Evolutionary conservation across 2,888 invertebrate species (phyloP), one percentile per base, ranked within the genome.

Genomic region (Phragmatobia fuliginosa): DNA sequence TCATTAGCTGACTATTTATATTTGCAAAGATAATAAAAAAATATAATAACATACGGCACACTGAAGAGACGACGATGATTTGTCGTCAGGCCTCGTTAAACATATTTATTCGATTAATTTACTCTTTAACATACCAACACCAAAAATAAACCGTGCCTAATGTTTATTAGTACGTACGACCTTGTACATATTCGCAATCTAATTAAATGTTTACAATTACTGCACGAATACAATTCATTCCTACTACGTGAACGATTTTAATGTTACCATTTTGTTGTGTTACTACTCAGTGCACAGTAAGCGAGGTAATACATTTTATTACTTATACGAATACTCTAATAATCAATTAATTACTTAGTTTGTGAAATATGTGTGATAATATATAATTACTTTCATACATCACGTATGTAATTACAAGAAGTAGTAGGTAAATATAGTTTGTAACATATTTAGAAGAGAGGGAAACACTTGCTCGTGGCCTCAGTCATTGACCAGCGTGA

Each of bases 181-280:
- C 78, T 83, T 83, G 79, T 65, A 62, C 62, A 72, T 31, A 76
- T 67, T 79, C 70, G 72, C 76, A 73, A 71, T 79, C 71, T 80
- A 79, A 82, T 73, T 77, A 75, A 68, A 77, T 62, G 49, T 69
- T 73, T 69, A 73, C 71, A 68, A 73, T 77, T 76, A 70, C 66
- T 68, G 69, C 62, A 67, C 52, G 66, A 67, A 70, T 66, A 73
- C 69, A 64, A 59, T 68, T 41, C 52, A 59, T 28, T 66, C 58
- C 66, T 45, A 60, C 59, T 32, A 66, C 32, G 41, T 59, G 32
- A 65, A 65, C 65, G 38, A 38, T 36, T 65, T 18, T 28, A 45
- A 56, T 58, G 45, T 33, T 60, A 41, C 25, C 59, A 31, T 66
- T 66, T 60, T 60, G 38, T 59, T 45, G n/a, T 60, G 16, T 25